phyloP scores from a whole-genome alignment of 2,797 vertebrate species.

The Aldrovandia affinis region DNA sequence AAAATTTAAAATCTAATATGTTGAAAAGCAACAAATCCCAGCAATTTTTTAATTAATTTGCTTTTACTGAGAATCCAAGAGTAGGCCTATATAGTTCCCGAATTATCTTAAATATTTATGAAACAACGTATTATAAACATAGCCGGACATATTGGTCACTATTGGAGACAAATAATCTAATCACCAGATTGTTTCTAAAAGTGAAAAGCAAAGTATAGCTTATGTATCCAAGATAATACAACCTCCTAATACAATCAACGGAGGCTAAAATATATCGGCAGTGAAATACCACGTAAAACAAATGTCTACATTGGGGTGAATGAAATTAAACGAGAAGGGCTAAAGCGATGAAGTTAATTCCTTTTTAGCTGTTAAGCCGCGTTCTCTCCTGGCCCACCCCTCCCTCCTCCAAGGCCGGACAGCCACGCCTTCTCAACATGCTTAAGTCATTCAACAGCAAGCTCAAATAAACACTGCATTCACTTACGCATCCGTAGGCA shows the following conservation, averaged over 20 bases:
- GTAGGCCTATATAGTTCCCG: not conserved
- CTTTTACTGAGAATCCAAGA: not conserved
- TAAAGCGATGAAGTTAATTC: conserved; percentile 87
- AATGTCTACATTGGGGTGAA: conserved; percentile 30
- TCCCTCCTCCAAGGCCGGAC: conserved; percentile 83
- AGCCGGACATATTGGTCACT: not conserved
- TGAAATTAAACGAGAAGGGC: conserved; percentile 74
- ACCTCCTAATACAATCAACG: too few relatives aligned
- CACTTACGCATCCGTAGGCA: conserved; percentile 65
- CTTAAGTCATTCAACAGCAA: conserved; percentile 79
- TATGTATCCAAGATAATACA: not conserved
- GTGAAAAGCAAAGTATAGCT: not conserved
- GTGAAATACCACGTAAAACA: conserved; percentile 28
- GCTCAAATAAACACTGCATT: conserved; percentile 75
- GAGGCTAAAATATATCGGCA: conserved; percentile 10
- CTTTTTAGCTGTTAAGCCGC: conserved; percentile 86
- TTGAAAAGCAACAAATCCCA: not conserved
- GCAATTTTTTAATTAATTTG: not conserved
- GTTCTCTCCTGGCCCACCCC: conserved; percentile 79
- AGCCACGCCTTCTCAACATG: conserved; percentile 86
- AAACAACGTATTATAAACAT: too few relatives aligned
- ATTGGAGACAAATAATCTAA: not conserved
- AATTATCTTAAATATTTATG: too few relatives aligned
- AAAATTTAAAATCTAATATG: not conserved
- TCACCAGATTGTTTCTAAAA: not conserved